Evolutionary conservation across 1,140 invertebrate genomes (phyloP).

Genomic region (Cydia fagiglandana): DNA sequence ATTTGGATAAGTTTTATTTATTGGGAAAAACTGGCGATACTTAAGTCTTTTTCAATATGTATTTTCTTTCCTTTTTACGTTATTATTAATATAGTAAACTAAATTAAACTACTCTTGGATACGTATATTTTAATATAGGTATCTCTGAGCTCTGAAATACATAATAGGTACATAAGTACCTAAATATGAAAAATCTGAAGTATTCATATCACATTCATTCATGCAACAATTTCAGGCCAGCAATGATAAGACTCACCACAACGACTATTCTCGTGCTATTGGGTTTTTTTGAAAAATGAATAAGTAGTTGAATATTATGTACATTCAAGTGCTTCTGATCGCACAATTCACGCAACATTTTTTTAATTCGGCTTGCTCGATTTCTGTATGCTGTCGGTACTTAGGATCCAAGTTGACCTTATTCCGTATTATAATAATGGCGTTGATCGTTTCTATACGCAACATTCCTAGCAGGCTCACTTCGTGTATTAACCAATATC

Average conservation of each 20-base stretch:
- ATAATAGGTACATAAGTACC: too few species aligned
- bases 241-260: neutral
- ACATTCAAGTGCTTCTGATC: neutral
- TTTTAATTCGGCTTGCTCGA: slow-evolving; percentile 39
- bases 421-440: slow-evolving; percentile 74
- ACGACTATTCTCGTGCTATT: neutral
- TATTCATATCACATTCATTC: too few species aligned
- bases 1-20: neutral
- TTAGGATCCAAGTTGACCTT: slow-evolving; percentile 61
- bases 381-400: slow-evolving; percentile 58
- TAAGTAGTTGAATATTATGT: too few species aligned
- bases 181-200: too few species aligned
- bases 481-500: neutral
- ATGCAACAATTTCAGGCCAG: too few species aligned
- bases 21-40: neutral
- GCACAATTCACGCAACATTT: neutral
- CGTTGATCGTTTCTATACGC: slow-evolving; percentile 59
- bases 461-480: slow-evolving; percentile 55
- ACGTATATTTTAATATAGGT: too few species aligned
- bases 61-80: neutral
- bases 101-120: too few species aligned
- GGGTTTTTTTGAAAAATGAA: neutral
- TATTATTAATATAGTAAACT: too few species aligned
- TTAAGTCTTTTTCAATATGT: neutral
- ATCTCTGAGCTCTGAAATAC: too few species aligned